Base-by-base conservation (phyloP, 2,888 invertebrate species). In the Holacanthella duospinosa region DNA sequence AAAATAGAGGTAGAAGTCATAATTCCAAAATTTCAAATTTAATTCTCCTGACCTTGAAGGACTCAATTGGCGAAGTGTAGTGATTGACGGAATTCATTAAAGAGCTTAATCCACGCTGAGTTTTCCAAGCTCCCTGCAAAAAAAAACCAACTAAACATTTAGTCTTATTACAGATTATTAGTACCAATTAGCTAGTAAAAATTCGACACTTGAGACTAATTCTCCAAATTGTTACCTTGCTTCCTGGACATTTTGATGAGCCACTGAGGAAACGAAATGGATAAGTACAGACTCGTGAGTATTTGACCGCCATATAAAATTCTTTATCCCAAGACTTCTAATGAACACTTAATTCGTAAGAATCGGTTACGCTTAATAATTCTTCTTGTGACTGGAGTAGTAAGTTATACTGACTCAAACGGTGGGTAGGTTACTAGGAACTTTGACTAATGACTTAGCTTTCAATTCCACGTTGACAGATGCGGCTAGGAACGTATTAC, bases 291-390 rank as follows among this genome's bases (percentile, higher is more conserved):
- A 62, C 36, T 12, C 43, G 54, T 2, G 62, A 53, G 43, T 55
- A 57, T 6, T 27, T 62, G n/a, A n/a, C n/a, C 53, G 62, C 62
- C 62, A 62, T 62, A 62, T 53, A 62, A n/a, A n/a, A n/a, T n/a
- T n/a, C n/a, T n/a, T n/a, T n/a, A n/a, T n/a, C n/a, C n/a, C n/a
- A n/a, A n/a, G n/a, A n/a, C n/a, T n/a, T n/a, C n/a, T n/a, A n/a
- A n/a, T n/a, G n/a, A n/a, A n/a, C n/a, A n/a, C n/a, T n/a, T n/a
- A n/a, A n/a, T n/a, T n/a, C n/a, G n/a, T n/a, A n/a, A n/a, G n/a
- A n/a, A n/a, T n/a, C n/a, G n/a, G n/a, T n/a, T n/a, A n/a, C n/a
- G n/a, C n/a, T n/a, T n/a, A n/a, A n/a, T n/a, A n/a, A n/a, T n/a
- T n/a, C n/a, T 36, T 36, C 16, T 6, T 6, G 36, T 36, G 36